These are phyloP conservation scores for Aproaerema taeniolella DNA, from an alignment of 2,888 invertebrate species.

Conservation along the genomic window DNA sequence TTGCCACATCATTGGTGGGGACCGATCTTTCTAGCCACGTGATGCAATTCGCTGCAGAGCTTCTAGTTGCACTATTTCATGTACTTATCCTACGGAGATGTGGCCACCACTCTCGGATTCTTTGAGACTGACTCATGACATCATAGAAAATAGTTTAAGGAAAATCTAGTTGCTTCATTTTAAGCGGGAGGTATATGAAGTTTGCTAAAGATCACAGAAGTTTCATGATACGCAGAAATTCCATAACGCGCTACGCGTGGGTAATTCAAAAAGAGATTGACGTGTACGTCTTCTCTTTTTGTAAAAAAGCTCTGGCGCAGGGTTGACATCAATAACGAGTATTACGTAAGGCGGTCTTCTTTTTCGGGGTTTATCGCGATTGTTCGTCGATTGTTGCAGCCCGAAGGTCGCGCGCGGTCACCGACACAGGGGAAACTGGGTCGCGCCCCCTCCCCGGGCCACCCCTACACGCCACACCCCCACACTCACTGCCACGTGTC, in stretches of 20 bases:
- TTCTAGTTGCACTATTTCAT: slow-evolving; percentile 53
- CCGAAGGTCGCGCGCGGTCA: slow-evolving; percentile 72
- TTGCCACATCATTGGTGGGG: slow-evolving; percentile 73
- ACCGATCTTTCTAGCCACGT: slow-evolving; percentile 73
- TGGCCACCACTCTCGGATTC: slow-evolving; percentile 1
- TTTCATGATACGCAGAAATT: no score
- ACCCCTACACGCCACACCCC: slow-evolving; percentile 22
- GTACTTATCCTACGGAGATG: slow-evolving; percentile 39
- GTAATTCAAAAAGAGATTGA: no score
- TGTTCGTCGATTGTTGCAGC: slow-evolving; percentile 53
- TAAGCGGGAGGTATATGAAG: no score
- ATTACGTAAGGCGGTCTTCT: slow-evolving; percentile 28
- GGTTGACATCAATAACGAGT: slow-evolving; percentile 38
- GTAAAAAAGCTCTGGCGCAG: slow-evolving; percentile 2
- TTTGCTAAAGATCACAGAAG: no score
- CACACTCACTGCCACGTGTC: slow-evolving; percentile 27
- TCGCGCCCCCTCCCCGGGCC: slow-evolving; percentile 46
- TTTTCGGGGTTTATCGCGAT: slow-evolving; percentile 46
- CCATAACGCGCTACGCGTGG: no score
- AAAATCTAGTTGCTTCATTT: no score
- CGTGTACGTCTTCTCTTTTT: no score
- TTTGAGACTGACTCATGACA: not conserved
- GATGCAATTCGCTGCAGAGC: slow-evolving; percentile 58
- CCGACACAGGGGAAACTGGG: slow-evolving; percentile 62
- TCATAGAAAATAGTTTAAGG: no score